Conservation (phyloP, 2,113 vertebrate species). For the Oncorhynchus nerka region DNA sequence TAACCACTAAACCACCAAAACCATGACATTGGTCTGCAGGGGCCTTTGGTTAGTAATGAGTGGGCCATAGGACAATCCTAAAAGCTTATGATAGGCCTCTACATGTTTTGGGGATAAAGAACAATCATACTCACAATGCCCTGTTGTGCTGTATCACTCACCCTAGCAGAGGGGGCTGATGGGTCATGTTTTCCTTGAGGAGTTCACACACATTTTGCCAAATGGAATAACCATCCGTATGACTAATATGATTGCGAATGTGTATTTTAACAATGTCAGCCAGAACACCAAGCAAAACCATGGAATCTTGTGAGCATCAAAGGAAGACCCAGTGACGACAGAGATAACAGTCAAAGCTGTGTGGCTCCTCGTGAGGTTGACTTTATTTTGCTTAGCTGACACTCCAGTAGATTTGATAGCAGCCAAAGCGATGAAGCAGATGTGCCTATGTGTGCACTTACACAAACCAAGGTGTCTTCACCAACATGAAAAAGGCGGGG, state of each 20-base stretch:
- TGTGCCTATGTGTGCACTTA: conserved; percentile 67
- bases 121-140: no score
- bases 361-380: conserved; percentile 36
- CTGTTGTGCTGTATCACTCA: no score
- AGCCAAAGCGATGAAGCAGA: conserved; percentile 48
- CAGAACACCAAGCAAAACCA: conserved; percentile 26
- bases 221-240: neutral
- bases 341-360: conserved; percentile 41
- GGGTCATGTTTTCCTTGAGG: no score
- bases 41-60: no score
- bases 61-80: no score
- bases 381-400: conserved; percentile 66
- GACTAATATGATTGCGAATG: neutral
- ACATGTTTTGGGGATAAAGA: no score
- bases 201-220: no score
- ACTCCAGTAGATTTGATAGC: conserved; percentile 57
- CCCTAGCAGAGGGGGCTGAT: no score
- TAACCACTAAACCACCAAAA: neutral
- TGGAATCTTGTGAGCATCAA: conserved; percentile 14
- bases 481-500: conserved; percentile 44
- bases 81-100: no score
- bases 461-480: conserved; percentile 36
- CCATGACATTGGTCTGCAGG: no score
- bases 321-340: conserved; percentile 19
- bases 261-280: conserved; percentile 17